Base-by-base conservation (phyloP, 2,888 invertebrate species). In the Drosophila tanythrix region DNA sequence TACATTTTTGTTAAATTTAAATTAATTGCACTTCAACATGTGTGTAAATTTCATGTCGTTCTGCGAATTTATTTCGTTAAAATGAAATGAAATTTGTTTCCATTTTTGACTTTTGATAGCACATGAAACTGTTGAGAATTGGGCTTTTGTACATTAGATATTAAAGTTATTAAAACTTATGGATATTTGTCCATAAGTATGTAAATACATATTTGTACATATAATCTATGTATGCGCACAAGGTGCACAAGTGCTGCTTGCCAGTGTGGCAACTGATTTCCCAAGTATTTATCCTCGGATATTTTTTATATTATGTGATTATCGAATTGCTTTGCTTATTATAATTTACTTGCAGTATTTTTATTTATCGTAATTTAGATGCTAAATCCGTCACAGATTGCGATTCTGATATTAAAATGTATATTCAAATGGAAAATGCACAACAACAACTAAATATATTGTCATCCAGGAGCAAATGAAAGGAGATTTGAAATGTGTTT, bases 11-110 rank as follows among this genome's bases (percentile, higher is more conserved):
- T 60, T 46, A 52, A 25, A 52, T 75, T 65, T 56, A 48, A 70
- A 64, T 58, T 57, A 59, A 43, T 67, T 29, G 59, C 63, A 63
- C 55, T 66, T 60, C 60, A 40, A 15, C 10, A 50, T 48, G 59
- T 40, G 59, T 60, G 63, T 61, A 31, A 65, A 61, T 72, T 73
- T 73, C 57, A 61, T 57, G 53, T 36, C 43, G 43, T 15, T 56
- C 27, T 13, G 36, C 51, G 50, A 43, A 60, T 62, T 35, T 7
- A 48, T 35, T 33, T 48, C 29, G 25, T 69, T 33, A 8, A 27
- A 46, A 38, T 58, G n/a, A 29, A 52, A 29, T 33, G 21, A 8
- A 51, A n/a, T n/a, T 67, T 15, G 0, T 13, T 38, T 35, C 29
- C 8, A 25, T 29, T 63, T 25, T 38, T 27, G 21, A 46, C 38